phyloP scores from a whole-genome alignment of 2,113 vertebrate species.

The western clawed frog (Xenopus tropicalis) region UCB_Xtro_10.0 CM004451.2:682001-682500 shows the following conservation, averaged over 20 bases:
- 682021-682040: conserved; percentile 16
- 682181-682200: conserved; percentile 37
- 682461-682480: conserved; percentile 30
- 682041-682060: conserved; percentile 37
- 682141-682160: neutral
- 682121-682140: too few species aligned
- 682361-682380: too few species aligned
- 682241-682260: conserved; percentile 30
- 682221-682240: too few species aligned
- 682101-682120: conserved; percentile 25
- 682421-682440: neutral
- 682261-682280: too few species aligned
- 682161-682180: too few species aligned
- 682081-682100: too few species aligned
- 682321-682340: conserved; percentile 37
- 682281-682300: neutral
- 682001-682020: too few species aligned
- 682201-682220: conserved; percentile 1
- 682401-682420: too few species aligned
- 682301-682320: too few species aligned
- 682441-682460: too few species aligned
- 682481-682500: too few species aligned
- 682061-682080: neutral
- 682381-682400: too few species aligned
- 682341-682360: neutral